Base-by-base conservation (phyloP, 1,140 invertebrate species). In the Anoplolepis gracilipes region DNA sequence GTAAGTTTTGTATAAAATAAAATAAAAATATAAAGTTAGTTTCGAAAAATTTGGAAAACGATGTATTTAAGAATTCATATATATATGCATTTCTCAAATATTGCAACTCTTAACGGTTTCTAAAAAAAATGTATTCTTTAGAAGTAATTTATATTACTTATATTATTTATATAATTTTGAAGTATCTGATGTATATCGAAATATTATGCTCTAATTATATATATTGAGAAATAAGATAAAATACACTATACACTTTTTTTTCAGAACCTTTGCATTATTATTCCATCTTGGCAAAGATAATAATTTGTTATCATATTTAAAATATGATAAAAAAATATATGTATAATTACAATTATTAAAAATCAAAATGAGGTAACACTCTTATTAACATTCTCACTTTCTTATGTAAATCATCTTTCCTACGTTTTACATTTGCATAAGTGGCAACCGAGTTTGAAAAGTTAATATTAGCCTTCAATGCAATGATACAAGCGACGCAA, bases 361-460 rank as follows among this genome's bases (percentile, higher is more conserved):
- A 64, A 3, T 65, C n/a, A 36, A 65, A 55, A 39, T 8, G 11
- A 62, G 11, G 16, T 11, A 67, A n/a, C 22, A 77, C 11, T 53
- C n/a, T 3, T 7, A 19, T 13, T 53, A 73, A 8, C 19, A 19
- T 11, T 77, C 1, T 7, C 13, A 65, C 22, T 49, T 67, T 53
- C 62, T 53, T 13, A 42, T 10, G 39, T 79, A 30, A 79, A 53
- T 79, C 42, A 78, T 53, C 42, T 36, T 42, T 22, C 13, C 2
- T 16, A 67, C 13, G 30, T 65, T 79, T 53, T 67, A 10, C 30
- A 67, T 67, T 67, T 65, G 30, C 76, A 79, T 65, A 36, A 79
- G n/a, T 67, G 22, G 8, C 61, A 39, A 30, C 30, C 13, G 33
- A 78, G n/a, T 79, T n/a, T 49, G n/a, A 67, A 67, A 53, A 22